Conservation (phyloP, 2,888 invertebrate genomes). For the Lasioglossum calceatum region DNA sequence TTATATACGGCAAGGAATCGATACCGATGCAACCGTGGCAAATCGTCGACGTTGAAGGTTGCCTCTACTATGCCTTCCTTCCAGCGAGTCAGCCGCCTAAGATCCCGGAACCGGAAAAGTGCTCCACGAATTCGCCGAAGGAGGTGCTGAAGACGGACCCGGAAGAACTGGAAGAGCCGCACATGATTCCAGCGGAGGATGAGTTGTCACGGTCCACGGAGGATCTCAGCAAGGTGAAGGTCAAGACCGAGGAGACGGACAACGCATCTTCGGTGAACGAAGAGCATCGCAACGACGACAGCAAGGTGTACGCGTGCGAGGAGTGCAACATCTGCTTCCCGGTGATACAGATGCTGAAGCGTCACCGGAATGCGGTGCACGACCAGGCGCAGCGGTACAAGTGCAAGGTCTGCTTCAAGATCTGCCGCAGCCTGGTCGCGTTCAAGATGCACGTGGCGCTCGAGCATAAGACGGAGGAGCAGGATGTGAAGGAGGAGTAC, state of each 20-base stretch:
- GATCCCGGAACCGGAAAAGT: constrained; percentile 6
- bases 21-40: constrained; percentile 78
- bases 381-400: constrained; percentile 67
- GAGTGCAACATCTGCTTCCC: constrained; percentile 75
- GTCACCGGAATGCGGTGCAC: constrained; percentile 65
- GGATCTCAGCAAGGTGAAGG: constrained; percentile 59
- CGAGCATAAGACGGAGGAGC: constrained; percentile 66
- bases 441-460: constrained; percentile 70
- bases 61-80: constrained; percentile 77
- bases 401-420: constrained; percentile 74
- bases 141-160: constrained; percentile 3
- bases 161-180: constrained; percentile 31
- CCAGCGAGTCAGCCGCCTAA: constrained; percentile 61
- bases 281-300: constrained; percentile 59
- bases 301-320: constrained; percentile 70
- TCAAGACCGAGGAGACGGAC: constrained; percentile 55
- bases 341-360: constrained; percentile 67
- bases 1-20: constrained; percentile 74
- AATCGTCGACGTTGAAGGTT: constrained; percentile 76
- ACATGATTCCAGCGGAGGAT: constrained; percentile 17
- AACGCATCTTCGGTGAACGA: not conserved
- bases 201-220: constrained; percentile 41
- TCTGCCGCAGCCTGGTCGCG: constrained; percentile 68
- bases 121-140: not conserved
- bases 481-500: constrained; percentile 43